These are phyloP conservation scores for Cosmia pyralina DNA, from an alignment of 2,888 invertebrate species.

Conservation along the genomic window DNA sequence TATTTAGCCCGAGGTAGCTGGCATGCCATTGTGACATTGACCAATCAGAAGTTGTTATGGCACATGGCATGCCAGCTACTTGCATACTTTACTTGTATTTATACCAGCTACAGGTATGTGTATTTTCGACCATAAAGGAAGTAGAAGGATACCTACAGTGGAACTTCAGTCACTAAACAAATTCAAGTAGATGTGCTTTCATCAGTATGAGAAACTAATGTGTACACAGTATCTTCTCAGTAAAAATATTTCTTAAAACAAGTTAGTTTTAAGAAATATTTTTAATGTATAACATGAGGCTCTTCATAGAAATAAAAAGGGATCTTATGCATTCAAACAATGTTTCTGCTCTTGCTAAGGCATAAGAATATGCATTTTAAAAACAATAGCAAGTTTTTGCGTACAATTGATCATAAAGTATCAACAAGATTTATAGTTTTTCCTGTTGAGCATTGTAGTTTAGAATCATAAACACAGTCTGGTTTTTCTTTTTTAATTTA, in stretches of 20 bases:
- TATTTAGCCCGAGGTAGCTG: no score
- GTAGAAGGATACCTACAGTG: background rate
- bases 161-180: background rate
- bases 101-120: no score
- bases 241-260: no score
- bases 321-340: background rate
- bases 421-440: background rate
- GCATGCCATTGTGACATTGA: no score
- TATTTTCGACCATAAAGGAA: background rate
- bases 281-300: background rate
- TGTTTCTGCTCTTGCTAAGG: background rate
- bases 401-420: constrained; percentile 15
- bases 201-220: background rate
- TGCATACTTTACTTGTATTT: no score
- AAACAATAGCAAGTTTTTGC: background rate
- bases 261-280: background rate
- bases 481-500: background rate
- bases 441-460: constrained; percentile 1
- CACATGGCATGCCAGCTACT: no score
- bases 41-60: no score
- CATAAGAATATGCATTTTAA: background rate
- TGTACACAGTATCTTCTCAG: background rate
- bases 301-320: background rate
- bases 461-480: background rate
- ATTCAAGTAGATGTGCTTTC: background rate